Conservation (phyloP, 2,113 vertebrate genomes). For the Eulacestoma nigropectus region DNA sequence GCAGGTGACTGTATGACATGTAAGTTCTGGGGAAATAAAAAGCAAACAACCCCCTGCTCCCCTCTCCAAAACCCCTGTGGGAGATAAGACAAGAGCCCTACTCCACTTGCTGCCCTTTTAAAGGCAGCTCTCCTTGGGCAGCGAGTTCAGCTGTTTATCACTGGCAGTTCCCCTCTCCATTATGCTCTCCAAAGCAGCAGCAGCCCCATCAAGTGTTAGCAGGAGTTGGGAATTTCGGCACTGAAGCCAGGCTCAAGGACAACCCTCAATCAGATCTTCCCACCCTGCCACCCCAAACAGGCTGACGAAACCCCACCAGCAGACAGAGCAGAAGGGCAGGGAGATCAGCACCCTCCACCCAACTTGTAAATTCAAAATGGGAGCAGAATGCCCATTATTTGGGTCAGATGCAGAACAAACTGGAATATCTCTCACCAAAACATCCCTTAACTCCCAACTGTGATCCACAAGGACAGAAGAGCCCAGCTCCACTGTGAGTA, state of each 20-base stretch:
- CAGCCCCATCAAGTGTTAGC: not conserved
- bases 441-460: not conserved
- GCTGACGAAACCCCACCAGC: not conserved
- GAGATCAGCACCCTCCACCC: not conserved
- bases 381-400: not conserved
- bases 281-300: not conserved
- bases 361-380: not conserved
- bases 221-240: not conserved
- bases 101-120: rapidly evolving
- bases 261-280: rapidly evolving
- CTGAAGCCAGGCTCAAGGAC: not conserved
- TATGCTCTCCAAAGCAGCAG: not conserved
- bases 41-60: not conserved
- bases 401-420: not conserved
- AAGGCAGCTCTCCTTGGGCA: not conserved
- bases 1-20: not conserved
- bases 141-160: not conserved
- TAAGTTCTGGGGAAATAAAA: not conserved
- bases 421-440: not conserved
- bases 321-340: not conserved
- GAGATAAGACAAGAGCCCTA: not conserved
- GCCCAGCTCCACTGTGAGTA: not conserved
- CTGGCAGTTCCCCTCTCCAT: not conserved
- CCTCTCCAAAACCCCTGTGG: not conserved
- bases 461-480: not conserved